phyloP scores from a whole-genome alignment of 2,888 invertebrate genomes.

The Melieria omissa region DNA sequence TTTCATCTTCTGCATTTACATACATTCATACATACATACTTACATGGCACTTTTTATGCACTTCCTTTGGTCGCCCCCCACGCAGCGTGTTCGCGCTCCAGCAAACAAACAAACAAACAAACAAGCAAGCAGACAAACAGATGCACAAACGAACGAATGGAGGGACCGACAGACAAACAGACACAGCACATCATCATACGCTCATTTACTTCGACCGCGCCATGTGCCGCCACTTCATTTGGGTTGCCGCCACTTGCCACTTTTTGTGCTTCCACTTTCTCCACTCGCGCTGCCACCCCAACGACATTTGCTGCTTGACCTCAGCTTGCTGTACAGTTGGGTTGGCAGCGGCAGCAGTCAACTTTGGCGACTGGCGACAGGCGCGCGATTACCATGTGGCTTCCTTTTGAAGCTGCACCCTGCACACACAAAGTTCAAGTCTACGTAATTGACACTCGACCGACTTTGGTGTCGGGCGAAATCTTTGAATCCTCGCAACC shows the following conservation, averaged over 20 bases:
- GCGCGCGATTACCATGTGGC: too few relatives aligned
- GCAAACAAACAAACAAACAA: background rate
- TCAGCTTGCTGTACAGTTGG: background rate
- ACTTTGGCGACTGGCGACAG: background rate
- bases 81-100: too few relatives aligned
- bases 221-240: too few relatives aligned
- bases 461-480: too few relatives aligned
- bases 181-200: slow-evolving; percentile 8
- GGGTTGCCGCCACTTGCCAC: too few relatives aligned
- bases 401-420: too few relatives aligned
- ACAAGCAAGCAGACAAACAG: background rate
- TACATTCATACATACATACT: background rate
- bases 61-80: too few relatives aligned
- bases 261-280: too few relatives aligned
- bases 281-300: too few relatives aligned
- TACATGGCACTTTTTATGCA: background rate
- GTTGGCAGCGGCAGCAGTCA: background rate
- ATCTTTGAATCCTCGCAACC: too few relatives aligned
- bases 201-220: background rate
- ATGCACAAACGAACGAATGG: background rate
- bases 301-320: slow-evolving; percentile 18
- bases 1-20: background rate
- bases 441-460: background rate
- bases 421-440: background rate
- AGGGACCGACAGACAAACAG: background rate